Evolutionary conservation across 2,888 invertebrate species (phyloP), one percentile per base, ranked within the genome.

Genomic region (Dryococelus australis): DNA sequence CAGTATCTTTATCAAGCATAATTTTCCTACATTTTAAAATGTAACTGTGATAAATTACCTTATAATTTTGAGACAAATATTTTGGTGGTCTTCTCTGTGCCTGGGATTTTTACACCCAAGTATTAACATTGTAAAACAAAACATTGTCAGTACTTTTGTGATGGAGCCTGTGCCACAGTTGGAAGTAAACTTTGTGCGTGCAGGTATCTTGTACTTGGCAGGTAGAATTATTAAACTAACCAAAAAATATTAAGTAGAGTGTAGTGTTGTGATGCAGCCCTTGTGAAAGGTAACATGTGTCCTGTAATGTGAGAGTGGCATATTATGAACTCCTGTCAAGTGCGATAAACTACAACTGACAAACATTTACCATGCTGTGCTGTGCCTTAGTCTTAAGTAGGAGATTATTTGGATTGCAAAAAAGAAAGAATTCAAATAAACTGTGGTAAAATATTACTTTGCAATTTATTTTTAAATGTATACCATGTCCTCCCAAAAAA

Each of bases 321-420:
- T 47, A 65, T 20, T 65, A n/a, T 16, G 20, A 65, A 65, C 65
- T 65, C 65, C 65, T 65, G 20, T 6, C 65, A 47, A 65, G 65
- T 65, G n/a, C 65, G 16, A 24, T n/a, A 65, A 65, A 65, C 20
- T 1, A 65, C 20, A 65, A 10, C 0, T 8, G 20, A 65, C 8
- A n/a, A 16, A 65, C 65, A 65, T 65, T 65, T 65, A 65, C 65
- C 65, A 65, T 65, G 65, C 65, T 65, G 65, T 65, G 65, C 65
- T 65, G 65, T 65, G 65, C 65, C 65, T 65, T 65, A 65, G n/a
- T n/a, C 65, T 65, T 16, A 16, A n/a, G 65, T 20, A 16, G 65
- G 65, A 65, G 20, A 65, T n/a, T 16, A 65, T 65, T 47, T 65
- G 65, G 65, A 5, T 65, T 65, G 65, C 65, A 6, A 16, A n/a